Base-by-base conservation (phyloP, 2,797 vertebrate species). In the Zenarchopterus dispar region DNA sequence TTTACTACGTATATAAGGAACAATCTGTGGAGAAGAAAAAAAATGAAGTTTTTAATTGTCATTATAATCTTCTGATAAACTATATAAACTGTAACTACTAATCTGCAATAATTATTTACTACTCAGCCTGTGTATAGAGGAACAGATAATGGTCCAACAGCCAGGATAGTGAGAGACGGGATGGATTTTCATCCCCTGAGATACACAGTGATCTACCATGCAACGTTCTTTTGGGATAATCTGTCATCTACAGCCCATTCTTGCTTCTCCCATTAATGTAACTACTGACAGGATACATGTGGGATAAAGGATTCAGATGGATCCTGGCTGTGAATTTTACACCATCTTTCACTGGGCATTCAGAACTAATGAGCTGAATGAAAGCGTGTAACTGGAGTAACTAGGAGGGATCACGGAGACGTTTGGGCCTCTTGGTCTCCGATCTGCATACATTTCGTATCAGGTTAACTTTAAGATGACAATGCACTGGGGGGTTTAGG, bases 301-400 rank as follows among this genome's bases (percentile, higher is more conserved):
- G 24, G 68, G 68, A 80, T 78, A 75, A 68, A 65, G 24, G 64
- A 72, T 56, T 70, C 55, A 64, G 47, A 65, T 51, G 63, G 60
- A 60, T 68, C 49, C 56, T 63, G 71, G 84, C 73, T 73, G 67
- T 81, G 59, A 86, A 84, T 67, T 66, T 55, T 62, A 48, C 13
- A 23, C 17, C 0, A 71, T 50, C 62, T 75, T 77, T 77, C 5
- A 33, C 68, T 56, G 0, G 0, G 51, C 6, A 28, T 70, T 58
- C 71, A 52, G 73, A 80, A 62, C 74, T 77, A 70, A 83, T 84
- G 71, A 77, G 72, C 70, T 83, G 67, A 85, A 84, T 78, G 79
- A 68, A 52, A 8, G 81, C 28, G 53, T 71, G 85, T 83, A 90
- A 87, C 54, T 56, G 73, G 82, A 89, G 82, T 21, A 56, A 67